A percentile compares a stretch with the other conserved stretches of the same genome.
Evolutionary conservation across 2,888 invertebrate species (phyloP).

Genomic region (Trichopria drosophilae): DNA sequence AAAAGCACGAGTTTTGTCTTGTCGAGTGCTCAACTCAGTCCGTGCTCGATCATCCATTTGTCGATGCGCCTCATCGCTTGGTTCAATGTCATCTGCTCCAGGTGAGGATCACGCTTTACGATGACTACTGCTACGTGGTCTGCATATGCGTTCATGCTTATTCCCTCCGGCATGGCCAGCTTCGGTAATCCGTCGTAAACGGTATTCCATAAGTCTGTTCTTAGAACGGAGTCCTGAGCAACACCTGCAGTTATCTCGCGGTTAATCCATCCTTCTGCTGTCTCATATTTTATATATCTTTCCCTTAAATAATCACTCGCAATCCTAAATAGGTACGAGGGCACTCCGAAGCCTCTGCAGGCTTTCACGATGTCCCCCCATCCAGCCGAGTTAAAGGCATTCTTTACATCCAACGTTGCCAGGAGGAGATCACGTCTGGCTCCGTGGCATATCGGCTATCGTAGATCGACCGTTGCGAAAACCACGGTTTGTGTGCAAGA

Average conservation of each 20-base stretch:
- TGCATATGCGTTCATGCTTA: too few species aligned
- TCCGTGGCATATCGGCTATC: constrained; percentile 8
- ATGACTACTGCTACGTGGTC: too few species aligned
- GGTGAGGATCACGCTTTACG: too few species aligned
- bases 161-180: too few species aligned
- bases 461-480: constrained; percentile 20
- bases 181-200: too few species aligned
- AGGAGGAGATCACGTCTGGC: too few species aligned
- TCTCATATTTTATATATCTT: not conserved
- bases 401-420: constrained; percentile 1
- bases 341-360: not conserved
- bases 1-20: too few species aligned
- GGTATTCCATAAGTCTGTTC: constrained; percentile 10
- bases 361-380: too few species aligned
- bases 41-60: too few species aligned
- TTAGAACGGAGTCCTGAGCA: constrained; percentile 6
- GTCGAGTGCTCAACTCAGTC: too few species aligned
- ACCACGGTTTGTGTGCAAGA: constrained; percentile 13
- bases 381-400: constrained; percentile 19
- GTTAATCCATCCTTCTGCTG: not conserved
- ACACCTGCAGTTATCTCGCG: not conserved
- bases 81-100: too few species aligned
- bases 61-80: too few species aligned
- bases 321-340: not conserved
- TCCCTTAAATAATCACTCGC: not conserved